These are phyloP conservation scores for Trilocha varians DNA, from an alignment of 2,888 invertebrate genomes.

Conservation along the genomic window DNA sequence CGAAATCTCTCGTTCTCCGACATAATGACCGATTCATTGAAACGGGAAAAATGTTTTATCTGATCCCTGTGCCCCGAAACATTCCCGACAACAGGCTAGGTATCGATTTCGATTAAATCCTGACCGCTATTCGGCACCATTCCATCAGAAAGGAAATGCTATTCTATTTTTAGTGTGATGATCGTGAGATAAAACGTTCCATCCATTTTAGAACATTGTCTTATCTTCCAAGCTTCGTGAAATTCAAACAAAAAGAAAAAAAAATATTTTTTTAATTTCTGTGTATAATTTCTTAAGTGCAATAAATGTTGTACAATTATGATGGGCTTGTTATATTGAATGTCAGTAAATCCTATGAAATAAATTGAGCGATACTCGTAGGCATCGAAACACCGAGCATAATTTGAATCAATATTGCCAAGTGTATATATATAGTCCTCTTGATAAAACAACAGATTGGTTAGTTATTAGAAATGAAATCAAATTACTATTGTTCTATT, in stretches of 20 bases:
- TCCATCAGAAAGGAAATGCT: slow-evolving; percentile 12
- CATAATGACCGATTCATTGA: slow-evolving; percentile 49
- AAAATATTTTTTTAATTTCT: neutral
- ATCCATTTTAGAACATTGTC: slow-evolving; percentile 1
- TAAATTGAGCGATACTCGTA: no score
- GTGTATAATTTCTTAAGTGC: neutral
- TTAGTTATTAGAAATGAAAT: neutral
- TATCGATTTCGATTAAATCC: slow-evolving; percentile 26
- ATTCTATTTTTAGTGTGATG: slow-evolving; percentile 10
- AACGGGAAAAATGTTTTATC: slow-evolving; percentile 48
- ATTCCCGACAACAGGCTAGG: slow-evolving; percentile 13
- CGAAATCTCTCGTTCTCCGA: slow-evolving; percentile 31
- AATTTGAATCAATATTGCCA: neutral
- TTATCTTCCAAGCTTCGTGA: neutral
- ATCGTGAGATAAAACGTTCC: slow-evolving; percentile 3
- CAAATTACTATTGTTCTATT: no score
- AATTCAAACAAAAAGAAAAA: neutral
- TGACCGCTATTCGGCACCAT: slow-evolving; percentile 11
- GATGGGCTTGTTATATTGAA: no score
- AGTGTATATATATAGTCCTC: neutral
- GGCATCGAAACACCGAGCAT: no score
- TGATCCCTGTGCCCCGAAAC: slow-evolving; percentile 22
- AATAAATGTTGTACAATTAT: neutral
- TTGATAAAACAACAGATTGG: no score
- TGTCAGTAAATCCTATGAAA: no score